A percentile compares a stretch with the other conserved stretches of the same genome.
Conservation (phyloP, 2,113 vertebrate species). For the Xenopus borealis region DNA sequence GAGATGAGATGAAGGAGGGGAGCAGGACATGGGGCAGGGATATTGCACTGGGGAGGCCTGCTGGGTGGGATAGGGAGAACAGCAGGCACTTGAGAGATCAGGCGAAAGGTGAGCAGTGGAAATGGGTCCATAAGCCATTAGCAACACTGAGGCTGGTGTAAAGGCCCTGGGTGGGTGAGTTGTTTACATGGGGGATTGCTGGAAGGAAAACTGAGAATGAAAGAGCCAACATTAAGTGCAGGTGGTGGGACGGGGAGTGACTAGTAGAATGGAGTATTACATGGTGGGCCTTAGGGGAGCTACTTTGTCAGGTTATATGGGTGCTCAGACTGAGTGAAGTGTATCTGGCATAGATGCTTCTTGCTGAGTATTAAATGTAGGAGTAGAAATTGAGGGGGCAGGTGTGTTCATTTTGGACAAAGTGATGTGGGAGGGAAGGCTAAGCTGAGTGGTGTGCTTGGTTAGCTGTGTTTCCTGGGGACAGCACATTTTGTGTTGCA, state of each 20-base stretch:
- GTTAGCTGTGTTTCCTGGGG: too few relatives aligned
- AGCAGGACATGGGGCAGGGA: slow-evolving; percentile 9
- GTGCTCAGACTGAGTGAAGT: not conserved
- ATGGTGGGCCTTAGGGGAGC: not conserved
- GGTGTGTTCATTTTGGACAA: not conserved
- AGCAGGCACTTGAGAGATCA: too few relatives aligned
- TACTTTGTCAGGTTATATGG: not conserved
- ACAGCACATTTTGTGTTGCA: too few relatives aligned
- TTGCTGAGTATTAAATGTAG: not conserved
- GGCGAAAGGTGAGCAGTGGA: not conserved
- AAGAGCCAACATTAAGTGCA: not conserved
- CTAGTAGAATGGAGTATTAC: not conserved
- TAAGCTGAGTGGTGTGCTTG: too few relatives aligned
- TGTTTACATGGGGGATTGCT: not conserved
- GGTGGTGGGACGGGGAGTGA: not conserved
- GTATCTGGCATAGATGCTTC: not conserved
- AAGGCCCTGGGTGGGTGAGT: not conserved
- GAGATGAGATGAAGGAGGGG: slow-evolving; percentile 15
- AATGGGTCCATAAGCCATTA: not conserved
- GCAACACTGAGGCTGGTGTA: too few relatives aligned
- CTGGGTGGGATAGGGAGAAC: not conserved
- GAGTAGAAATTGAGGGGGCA: not conserved
- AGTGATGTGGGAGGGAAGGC: too few relatives aligned
- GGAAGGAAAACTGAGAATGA: not conserved
- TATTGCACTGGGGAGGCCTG: slow-evolving; percentile 1